Base-by-base conservation (phyloP, 64 coral and sea anemone genomes). In the Stichodactyla mertensii region DNA sequence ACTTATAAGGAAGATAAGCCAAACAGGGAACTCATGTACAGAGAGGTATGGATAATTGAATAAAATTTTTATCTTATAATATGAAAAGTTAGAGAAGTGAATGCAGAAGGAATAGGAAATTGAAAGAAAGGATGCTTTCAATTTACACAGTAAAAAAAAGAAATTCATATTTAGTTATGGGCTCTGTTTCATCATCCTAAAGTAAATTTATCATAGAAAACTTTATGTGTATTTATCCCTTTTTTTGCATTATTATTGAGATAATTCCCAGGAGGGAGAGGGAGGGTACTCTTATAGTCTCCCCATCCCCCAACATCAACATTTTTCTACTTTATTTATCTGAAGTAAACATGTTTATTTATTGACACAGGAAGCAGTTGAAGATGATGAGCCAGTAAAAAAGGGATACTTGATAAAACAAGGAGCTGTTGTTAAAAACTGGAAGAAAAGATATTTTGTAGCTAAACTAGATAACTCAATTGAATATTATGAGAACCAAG, bases 371-470 rank as follows among this genome's bases (percentile, higher is more conserved):
- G 55, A 19, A 16, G 59, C 45, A 22, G 51, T 16, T 82, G 10
- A 52, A 26, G 52, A 55, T 51, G 36, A 52, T n/a, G 52, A 55
- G 27, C 95, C 95, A 10, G 58, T 94, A 15, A 93, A 92, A 61
- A 92, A 82, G 61, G 95, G 95, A 79, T 94, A 89, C 77, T 82
- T 98, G 2, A 94, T 88, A 20, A 98, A 98, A 80, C 93, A 89
- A 86, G 95, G 95, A 82, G 92, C 90, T 24, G 64, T 98, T 45
- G 66, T 90, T 45, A 98, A 94, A 54, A 98, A 91, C 81, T 98
- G 95, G 95, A 98, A 94, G 77, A 98, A 80, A 52, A 89, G 95
- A 52, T 94, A 88, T 58, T 98, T 98, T 82, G 95, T 98, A 16
- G 95, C 87, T 26, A 94, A 98, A 52, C 88, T 87, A 80, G 87